phyloP scores from a whole-genome alignment of 2,888 invertebrate species.

The Elmis aenea region DNA sequence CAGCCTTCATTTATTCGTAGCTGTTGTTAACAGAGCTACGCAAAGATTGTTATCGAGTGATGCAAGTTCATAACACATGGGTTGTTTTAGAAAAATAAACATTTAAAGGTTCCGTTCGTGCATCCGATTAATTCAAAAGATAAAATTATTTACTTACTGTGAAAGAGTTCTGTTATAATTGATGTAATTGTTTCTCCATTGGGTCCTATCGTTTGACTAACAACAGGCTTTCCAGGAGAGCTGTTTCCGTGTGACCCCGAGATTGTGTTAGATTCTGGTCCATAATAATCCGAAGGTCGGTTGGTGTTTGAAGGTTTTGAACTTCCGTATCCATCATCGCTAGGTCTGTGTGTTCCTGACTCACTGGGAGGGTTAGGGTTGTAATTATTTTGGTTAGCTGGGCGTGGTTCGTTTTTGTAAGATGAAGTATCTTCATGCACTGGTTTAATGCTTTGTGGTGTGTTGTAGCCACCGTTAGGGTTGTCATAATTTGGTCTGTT shows the following conservation, averaged over 20 bases:
- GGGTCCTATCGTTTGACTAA: slow-evolving; percentile 35
- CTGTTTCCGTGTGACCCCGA: neutral
- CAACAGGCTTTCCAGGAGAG: slow-evolving; percentile 25
- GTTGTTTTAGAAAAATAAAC: slow-evolving; percentile 11
- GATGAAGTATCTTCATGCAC: no score
- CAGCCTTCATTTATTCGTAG: slow-evolving; percentile 21
- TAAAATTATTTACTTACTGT: slow-evolving; percentile 32
- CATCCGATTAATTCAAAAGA: slow-evolving; percentile 3
- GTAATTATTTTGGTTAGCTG: no score
- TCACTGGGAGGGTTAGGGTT: no score
- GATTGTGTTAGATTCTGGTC: neutral
- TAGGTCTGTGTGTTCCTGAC: no score
- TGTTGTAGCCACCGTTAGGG: no score
- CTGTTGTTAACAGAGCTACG: slow-evolving; percentile 20
- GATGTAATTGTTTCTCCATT: slow-evolving; percentile 41
- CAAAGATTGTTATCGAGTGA: slow-evolving; percentile 23
- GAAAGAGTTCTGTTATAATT: slow-evolving; percentile 38
- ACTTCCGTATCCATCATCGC: no score
- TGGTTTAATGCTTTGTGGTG: no score
- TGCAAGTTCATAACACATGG: slow-evolving; percentile 20
- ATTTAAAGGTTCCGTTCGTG: slow-evolving; percentile 6
- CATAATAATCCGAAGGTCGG: neutral
- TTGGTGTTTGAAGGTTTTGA: no score
- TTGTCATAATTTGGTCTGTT: no score
- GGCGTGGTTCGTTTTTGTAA: no score